Conservation (phyloP, 2,797 vertebrate species). For the Sciurus vulgaris region DNA sequence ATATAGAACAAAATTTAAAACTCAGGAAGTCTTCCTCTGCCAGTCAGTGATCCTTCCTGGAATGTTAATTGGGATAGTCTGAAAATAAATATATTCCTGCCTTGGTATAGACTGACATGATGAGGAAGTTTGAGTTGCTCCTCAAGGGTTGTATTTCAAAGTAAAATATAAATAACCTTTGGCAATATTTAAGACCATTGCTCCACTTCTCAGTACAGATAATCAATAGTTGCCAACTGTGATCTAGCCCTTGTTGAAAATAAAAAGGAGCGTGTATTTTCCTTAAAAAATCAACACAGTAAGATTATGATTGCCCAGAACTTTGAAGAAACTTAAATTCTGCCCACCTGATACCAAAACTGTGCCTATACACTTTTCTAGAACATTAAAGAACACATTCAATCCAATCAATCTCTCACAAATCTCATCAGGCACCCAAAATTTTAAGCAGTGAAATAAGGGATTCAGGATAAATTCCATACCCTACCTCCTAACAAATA, state of each 20-base stretch:
- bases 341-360: neutral
- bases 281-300: neutral
- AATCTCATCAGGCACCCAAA: neutral
- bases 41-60: neutral
- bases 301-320: neutral
- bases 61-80: neutral
- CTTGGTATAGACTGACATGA: neutral
- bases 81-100: conserved; percentile 63
- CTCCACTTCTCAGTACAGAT: conserved; percentile 36
- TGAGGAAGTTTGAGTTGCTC: neutral
- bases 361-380: neutral
- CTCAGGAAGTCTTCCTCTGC: neutral
- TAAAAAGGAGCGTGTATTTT: conserved; percentile 39
- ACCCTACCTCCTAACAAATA: neutral
- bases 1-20: conserved; percentile 28
- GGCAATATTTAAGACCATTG: conserved; percentile 62
- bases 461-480: neutral
- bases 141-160: conserved; percentile 61
- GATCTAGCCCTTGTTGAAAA: conserved; percentile 49
- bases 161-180: conserved; percentile 70
- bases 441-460: neutral
- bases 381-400: neutral
- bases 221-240: conserved; percentile 62
- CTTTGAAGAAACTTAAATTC: conserved; percentile 21
- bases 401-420: neutral